Evolutionary conservation across 2,797 vertebrate species (phyloP), one percentile per base, ranked within the genome.

Genomic region (Buceros bicornis): DNA sequence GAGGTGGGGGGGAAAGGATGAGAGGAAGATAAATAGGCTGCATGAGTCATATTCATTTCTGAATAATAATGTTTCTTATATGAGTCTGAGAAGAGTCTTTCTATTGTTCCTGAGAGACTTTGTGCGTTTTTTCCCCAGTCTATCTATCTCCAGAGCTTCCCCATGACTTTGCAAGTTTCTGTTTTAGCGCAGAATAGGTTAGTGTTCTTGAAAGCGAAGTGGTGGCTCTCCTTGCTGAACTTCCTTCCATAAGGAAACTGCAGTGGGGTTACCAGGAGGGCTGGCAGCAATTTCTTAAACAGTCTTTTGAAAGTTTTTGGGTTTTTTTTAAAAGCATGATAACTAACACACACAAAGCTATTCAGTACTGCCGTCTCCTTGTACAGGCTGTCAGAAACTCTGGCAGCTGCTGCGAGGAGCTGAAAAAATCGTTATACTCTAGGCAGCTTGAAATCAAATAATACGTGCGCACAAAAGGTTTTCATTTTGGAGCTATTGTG

Each of bases 401-500:
- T 95, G 95, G 94, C 90, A 96, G 81, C 93, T 74, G 88, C 83
- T 79, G 92, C 0, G 26, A 74, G 73, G 86, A 89, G 67, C 91
- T 93, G 91, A 92, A 96, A 95, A 94, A 82, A 94, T 90, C 88
- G 28, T 85, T 90, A 53, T 93, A 80, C 60, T 94, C 71, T 8
- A 85, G 85, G 87, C 94, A 89, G 83, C 93, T 82, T 45, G 81
- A 92, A 86, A 93, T 92, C 74, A 70, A 79, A 87, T 76, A 82
- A 89, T 91, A 82, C 25, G 29, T 35, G 42, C 51, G 7, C 62
- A 91, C 93, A 92, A 89, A 88, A 91, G 92, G 88, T 94, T 89
- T 95, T 96, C 71, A 94, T 92, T 96, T 74, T 47, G 89, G 85
- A 92, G 31, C 64, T 89, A 65, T 92, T 97, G 95, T 96, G 95